Base-by-base conservation (phyloP, 2,113 vertebrate genomes). In the Electrona antarctica region DNA sequence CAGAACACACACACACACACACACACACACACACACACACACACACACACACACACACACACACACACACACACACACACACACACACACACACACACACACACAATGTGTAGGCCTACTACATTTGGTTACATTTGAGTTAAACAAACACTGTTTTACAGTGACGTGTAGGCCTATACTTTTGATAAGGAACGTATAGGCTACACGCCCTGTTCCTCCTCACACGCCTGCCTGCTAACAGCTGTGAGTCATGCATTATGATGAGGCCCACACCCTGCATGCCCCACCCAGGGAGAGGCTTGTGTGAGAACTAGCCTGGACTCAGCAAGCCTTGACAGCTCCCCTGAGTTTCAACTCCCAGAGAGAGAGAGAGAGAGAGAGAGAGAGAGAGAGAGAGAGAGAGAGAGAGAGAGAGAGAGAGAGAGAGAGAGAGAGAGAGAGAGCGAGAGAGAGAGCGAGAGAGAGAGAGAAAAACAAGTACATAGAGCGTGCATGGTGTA, bases 221-320 rank as follows among this genome's bases (percentile, higher is more conserved):
- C 33, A 41, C 33, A 41, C 33, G 5, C 33, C 33, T 6, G 33
- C 33, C 33, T 41, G 33, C 33, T 41, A 51, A 41, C 62, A 15
- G 14, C 59, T 49, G n/a, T 78, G 74, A 86, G 68, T 90, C 83
- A 86, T 60, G 28, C 46, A 52, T 77, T 46, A 83, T 58, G 51
- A 57, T 7, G 11, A 13, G 11, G 28, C 49, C 69, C 63, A 55
- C 57, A 84, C 79, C 59, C 29, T 33, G 58, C 29, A 7, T 11
- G 80, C 70, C 74, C 48, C 80, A 79, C 88, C 88, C 81, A 28
- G 63, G 59, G 55, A 33, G 9, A 15, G 46, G 60, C 45, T 56
- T 33, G 41, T 13, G 48, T 45, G 63, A 63, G 65, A 80, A 70
- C 67, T 45, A 52, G 29, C 74, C 77, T 74, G 69, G 64, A 75